A percentile compares a stretch with the other conserved stretches of the same genome.
phyloP scores from a whole-genome alignment of 2,888 invertebrate species.

The Aquatica leii region DNA sequence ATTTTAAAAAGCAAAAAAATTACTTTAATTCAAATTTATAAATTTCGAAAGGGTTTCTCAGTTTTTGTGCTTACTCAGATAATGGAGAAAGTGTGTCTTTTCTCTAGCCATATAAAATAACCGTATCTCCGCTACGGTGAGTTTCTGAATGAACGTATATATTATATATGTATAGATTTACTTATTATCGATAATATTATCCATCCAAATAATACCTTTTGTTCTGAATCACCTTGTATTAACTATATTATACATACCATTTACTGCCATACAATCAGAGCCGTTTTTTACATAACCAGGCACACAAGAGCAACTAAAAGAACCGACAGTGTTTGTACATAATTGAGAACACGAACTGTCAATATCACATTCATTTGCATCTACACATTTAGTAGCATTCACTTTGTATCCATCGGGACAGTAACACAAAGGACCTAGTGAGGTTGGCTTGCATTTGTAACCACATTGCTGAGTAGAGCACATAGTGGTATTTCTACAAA shows the following conservation, averaged over 20 bases:
- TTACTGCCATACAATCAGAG: constrained; percentile 71
- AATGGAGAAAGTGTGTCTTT: no score
- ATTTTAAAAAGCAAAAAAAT: no score
- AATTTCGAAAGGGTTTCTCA: no score
- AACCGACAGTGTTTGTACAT: constrained; percentile 73
- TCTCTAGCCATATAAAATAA: no score
- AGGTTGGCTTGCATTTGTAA: constrained; percentile 75
- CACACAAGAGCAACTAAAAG: constrained; percentile 77
- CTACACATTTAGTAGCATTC: constrained; percentile 70
- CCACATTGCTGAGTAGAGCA: constrained; percentile 56
- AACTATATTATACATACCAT: constrained; percentile 66
- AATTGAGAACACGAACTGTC: constrained; percentile 78
- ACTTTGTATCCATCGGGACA: constrained; percentile 75
- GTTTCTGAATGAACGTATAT: no score
- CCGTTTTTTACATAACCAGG: constrained; percentile 71
- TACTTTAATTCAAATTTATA: no score
- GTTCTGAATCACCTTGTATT: no score
- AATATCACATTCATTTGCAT: constrained; percentile 79
- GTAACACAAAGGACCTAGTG: constrained; percentile 76
- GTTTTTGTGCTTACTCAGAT: no score
- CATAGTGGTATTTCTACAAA: constrained; percentile 64
- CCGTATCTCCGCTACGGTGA: no score
- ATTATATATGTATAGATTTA: no score
- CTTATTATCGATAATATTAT: no score
- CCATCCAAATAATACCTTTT: no score